These are phyloP conservation scores for Mycteria americana DNA, from an alignment of 2,797 vertebrate genomes.

Conservation along the genomic window DNA sequence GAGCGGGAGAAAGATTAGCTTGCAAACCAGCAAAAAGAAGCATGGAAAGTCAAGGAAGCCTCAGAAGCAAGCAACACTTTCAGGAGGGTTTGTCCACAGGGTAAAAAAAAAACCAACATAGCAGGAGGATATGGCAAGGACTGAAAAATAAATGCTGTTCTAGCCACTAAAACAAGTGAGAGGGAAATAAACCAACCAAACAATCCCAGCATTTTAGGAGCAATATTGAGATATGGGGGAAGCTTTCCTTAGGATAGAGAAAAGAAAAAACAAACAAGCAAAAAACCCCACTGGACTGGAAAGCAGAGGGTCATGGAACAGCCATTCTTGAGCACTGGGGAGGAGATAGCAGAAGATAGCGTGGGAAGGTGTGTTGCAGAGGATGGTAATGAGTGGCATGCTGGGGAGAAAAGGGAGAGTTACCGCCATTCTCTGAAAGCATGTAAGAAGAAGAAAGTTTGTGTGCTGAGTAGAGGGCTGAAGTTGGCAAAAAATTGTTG, in stretches of 20 bases:
- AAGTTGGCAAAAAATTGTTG: background rate
- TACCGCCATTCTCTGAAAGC: background rate
- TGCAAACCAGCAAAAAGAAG: background rate
- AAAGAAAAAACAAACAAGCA: background rate
- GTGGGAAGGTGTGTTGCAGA: background rate
- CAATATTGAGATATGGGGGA: background rate
- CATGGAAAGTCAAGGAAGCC: background rate
- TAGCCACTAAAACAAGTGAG: background rate
- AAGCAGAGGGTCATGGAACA: background rate
- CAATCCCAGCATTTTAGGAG: background rate
- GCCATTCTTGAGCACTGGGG: background rate
- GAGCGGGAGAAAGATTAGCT: background rate
- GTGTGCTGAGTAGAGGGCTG: background rate
- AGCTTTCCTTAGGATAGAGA: background rate
- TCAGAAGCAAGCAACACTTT: background rate
- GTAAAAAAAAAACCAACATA: background rate
- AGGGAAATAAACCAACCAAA: background rate
- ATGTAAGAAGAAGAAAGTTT: background rate
- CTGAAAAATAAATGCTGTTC: background rate
- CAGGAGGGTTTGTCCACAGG: background rate
- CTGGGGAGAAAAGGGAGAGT: background rate
- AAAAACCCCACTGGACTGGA: background rate
- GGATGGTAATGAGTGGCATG: background rate
- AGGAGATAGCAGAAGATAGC: background rate
- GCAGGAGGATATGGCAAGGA: background rate